Evolutionary conservation across 1,140 invertebrate species (phyloP).

Genomic region (Lepidurus couesii): DNA sequence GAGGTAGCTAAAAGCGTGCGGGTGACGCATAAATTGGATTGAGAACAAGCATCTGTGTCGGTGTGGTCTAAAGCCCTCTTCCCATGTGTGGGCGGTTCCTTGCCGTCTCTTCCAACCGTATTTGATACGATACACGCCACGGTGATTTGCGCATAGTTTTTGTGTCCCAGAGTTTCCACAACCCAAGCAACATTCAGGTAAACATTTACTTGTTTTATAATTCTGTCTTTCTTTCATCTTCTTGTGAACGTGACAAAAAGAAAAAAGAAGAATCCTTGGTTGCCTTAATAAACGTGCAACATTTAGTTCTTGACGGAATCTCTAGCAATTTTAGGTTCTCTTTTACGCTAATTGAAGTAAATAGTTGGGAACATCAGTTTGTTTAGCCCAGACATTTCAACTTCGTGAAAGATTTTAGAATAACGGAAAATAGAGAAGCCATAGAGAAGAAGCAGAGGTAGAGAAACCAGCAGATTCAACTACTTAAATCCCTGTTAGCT

Average conservation of each 20-base stretch:
- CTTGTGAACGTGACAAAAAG: not conserved
- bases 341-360: too few relatives aligned
- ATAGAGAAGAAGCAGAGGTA: too few relatives aligned
- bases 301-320: too few relatives aligned
- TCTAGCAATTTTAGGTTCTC: too few relatives aligned
- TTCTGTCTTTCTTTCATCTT: not conserved
- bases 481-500: too few relatives aligned
- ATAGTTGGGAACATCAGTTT: too few relatives aligned
- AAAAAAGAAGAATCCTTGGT: too few relatives aligned
- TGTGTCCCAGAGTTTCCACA: not conserved
- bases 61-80: constrained; percentile 8
- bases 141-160: constrained; percentile 15
- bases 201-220: not conserved
- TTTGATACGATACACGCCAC: not conserved
- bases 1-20: not conserved
- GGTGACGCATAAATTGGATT: not conserved
- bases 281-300: too few relatives aligned
- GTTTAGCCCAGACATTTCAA: too few relatives aligned
- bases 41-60: constrained; percentile 7
- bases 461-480: too few relatives aligned
- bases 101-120: not conserved
- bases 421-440: too few relatives aligned
- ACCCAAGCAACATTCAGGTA: constrained; percentile 11
- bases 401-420: too few relatives aligned
- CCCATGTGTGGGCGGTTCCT: constrained; percentile 17